Conservation (phyloP, 2,797 vertebrate species). For the Sparidentex hasta region DNA sequence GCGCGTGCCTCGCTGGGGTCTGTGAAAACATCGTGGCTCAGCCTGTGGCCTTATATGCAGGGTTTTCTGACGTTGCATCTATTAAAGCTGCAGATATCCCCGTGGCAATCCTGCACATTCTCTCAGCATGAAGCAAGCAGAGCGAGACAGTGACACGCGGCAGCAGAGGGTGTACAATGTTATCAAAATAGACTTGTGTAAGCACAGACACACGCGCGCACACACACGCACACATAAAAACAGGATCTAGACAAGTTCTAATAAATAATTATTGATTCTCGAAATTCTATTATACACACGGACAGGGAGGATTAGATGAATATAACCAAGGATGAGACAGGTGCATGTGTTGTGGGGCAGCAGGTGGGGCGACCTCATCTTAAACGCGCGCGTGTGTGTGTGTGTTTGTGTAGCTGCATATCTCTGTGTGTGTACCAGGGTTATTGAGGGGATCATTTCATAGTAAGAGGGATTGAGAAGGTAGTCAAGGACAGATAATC, state of each 20-base stretch:
- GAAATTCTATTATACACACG: slow-evolving; percentile 62
- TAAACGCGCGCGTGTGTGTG: slow-evolving; percentile 31
- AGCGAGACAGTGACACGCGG: slow-evolving; percentile 42
- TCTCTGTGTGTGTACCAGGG: slow-evolving; percentile 24
- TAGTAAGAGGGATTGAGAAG: slow-evolving; percentile 71
- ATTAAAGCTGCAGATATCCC: slow-evolving; percentile 71
- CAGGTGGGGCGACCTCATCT: slow-evolving; percentile 41
- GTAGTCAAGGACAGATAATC: slow-evolving; percentile 79
- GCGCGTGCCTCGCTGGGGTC: slow-evolving; percentile 55
- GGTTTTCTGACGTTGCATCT: slow-evolving; percentile 63
- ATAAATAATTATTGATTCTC: slow-evolving; percentile 69
- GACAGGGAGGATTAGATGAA: slow-evolving; percentile 57
- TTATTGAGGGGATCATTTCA: slow-evolving; percentile 76
- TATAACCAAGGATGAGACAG: slow-evolving; percentile 64
- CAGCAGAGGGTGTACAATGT: slow-evolving; percentile 49
- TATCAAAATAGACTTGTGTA: slow-evolving; percentile 66
- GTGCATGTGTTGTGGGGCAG: slow-evolving; percentile 23
- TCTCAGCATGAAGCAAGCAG: slow-evolving; percentile 66
- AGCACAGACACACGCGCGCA: slow-evolving; percentile 25
- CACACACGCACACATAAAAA: slow-evolving; percentile 29
- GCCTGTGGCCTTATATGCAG: slow-evolving; percentile 58
- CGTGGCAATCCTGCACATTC: slow-evolving; percentile 67
- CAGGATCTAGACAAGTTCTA: slow-evolving; percentile 44
- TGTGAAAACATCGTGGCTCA: slow-evolving; percentile 69
- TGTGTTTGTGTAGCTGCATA: slow-evolving; percentile 26